Evolutionary conservation across 1,140 invertebrate species (phyloP), one percentile per base, ranked within the genome.

Genomic region (Rhagoletis zephyria): DNA sequence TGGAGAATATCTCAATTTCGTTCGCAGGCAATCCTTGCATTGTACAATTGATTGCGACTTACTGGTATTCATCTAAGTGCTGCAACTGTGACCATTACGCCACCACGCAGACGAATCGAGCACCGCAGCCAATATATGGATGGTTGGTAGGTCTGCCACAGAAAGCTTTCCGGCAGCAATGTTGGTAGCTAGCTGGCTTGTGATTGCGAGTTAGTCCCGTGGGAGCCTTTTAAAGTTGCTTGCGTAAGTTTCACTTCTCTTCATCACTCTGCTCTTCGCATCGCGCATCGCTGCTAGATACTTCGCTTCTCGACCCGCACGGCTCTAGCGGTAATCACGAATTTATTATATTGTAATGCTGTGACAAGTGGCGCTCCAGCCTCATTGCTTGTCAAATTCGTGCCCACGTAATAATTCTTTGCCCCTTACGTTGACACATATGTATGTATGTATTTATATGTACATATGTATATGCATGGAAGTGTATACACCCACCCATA

Each of bases 321-420:
- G 30, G 48, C 42, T 63, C 89, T 89, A 91, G 91, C 90, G 92
- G 91, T 90, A 92, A 92, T 92, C 91, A 92, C 91, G 91, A 92
- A 92, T 92, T 92, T 92, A 92, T 92, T 92, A 91, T 92, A 92
- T 92, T 90, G 91, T 92, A 92, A 91, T 92, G 89, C 90, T 89
- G 92, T 91, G 91, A 91, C 91, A 91, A 91, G 91, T 91, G 91
- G 91, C 91, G 91, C 91, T 90, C 70, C 70, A 87, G 86, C 45
- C 16, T 61, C 86, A 85, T 81, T 56, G 74, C 74, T 81, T 81
- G 74, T 81, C 74, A 81, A 81, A 81, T 81, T 81, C 74, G 74
- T 81, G 74, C 74, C 74, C 74, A 81, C 74, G 74, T 81, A 81
- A 81, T 81, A 81, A 81, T 51, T 81, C 74, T 81, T 81, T 81